A percentile compares a stretch with the other conserved stretches of the same genome.
phyloP scores from a whole-genome alignment of 2,888 invertebrate genomes.

The Dexiosoma caninum region DNA sequence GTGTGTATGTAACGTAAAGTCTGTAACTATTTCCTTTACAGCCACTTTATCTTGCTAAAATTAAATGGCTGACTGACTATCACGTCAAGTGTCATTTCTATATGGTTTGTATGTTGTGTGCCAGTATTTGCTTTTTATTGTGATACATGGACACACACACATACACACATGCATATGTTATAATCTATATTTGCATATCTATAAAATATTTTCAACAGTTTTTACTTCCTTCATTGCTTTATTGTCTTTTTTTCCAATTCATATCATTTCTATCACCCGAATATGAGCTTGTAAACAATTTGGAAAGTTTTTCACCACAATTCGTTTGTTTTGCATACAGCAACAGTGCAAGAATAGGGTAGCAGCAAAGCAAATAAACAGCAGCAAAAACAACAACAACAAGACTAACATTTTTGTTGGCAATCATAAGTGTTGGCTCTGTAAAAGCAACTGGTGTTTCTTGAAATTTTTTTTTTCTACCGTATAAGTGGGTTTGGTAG shows the following conservation, averaged over 20 bases:
- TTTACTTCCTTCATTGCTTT: not conserved
- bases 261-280: slow-evolving; percentile 3
- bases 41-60: slow-evolving; percentile 21
- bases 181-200: not conserved
- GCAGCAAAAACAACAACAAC: not conserved
- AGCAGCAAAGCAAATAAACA: not conserved
- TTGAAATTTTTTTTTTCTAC: not conserved
- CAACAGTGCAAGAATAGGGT: not conserved
- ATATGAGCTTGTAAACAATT: slow-evolving; percentile 58
- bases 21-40: slow-evolving; percentile 7
- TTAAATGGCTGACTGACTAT: not conserved
- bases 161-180: not conserved
- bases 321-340: slow-evolving; percentile 58
- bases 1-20: not conserved
- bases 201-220: slow-evolving; percentile 40
- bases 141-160: not conserved
- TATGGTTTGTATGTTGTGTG: not conserved
- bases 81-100: not conserved
- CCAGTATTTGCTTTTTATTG: not conserved
- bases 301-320: slow-evolving; percentile 60
- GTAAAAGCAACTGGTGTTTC: slow-evolving; percentile 61
- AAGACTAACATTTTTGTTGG: slow-evolving; percentile 31
- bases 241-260: slow-evolving; percentile 20
- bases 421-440: slow-evolving; percentile 48
- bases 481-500: not conserved